A percentile compares a stretch with the other conserved stretches of the same genome.
Evolutionary conservation across 92 coral and sea anemone genomes (phyloP).

Genomic region (Pocillopora grandis): DNA sequence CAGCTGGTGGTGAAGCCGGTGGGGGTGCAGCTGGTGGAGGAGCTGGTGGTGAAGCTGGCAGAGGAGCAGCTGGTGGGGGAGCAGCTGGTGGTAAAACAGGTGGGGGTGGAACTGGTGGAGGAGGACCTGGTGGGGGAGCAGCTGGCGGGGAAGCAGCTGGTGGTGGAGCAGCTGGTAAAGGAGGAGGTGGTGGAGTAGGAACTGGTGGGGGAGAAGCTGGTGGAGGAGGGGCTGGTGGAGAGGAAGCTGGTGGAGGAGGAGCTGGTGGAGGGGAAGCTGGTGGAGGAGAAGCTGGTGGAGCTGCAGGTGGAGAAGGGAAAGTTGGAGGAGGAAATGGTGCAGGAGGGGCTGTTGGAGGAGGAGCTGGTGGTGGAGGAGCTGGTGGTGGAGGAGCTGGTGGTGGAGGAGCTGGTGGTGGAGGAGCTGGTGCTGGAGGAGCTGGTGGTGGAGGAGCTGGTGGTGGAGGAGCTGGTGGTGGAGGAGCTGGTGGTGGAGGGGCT

Average conservation of each 20-base stretch:
- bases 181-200: slow-evolving; percentile 10
- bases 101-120: slow-evolving; percentile 21
- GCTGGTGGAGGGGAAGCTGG: neutral
- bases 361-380: neutral
- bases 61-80: slow-evolving; percentile 50
- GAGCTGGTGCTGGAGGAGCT: slow-evolving; percentile 34
- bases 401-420: slow-evolving; percentile 43
- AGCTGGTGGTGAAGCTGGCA: slow-evolving; percentile 51
- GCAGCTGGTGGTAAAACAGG: slow-evolving; percentile 6
- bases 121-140: neutral
- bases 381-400: slow-evolving; percentile 26
- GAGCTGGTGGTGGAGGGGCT: slow-evolving; percentile 16
- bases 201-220: slow-evolving; percentile 2
- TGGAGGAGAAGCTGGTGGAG: slow-evolving; percentile 35
- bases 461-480: neutral
- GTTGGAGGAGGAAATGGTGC: slow-evolving; percentile 10
- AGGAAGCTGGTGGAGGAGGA: slow-evolving; percentile 1
- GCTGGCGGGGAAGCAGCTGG: slow-evolving; percentile 20
- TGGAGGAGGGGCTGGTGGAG: neutral
- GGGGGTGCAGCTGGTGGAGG: slow-evolving; percentile 52
- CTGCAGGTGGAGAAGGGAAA: neutral
- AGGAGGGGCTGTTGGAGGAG: slow-evolving; percentile 1
- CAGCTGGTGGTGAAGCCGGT: slow-evolving; percentile 48
- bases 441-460: slow-evolving; percentile 9
- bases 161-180: slow-evolving; percentile 16